Percentiles rank a stretch among this genome's conserved stretches.
Conservation (phyloP, 2,113 vertebrate genomes). For the Tragelaphus buxtoni region DNA sequence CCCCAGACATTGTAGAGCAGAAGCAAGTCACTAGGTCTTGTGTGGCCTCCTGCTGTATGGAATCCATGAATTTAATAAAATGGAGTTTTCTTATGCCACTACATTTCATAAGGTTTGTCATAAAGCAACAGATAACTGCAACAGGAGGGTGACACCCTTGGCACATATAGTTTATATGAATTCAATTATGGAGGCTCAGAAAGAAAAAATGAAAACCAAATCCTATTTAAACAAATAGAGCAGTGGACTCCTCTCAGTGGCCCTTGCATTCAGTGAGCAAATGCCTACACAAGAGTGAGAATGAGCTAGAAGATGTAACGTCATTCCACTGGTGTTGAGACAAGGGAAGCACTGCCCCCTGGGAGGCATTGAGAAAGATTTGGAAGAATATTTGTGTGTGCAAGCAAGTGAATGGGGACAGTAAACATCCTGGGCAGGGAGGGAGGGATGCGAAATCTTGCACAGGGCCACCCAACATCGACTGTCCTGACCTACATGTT, state of each 20-base stretch:
- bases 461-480: not conserved
- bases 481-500: not conserved
- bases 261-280: not conserved
- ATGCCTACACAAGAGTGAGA: not conserved
- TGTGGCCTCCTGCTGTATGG: not conserved
- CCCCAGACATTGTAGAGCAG: no score
- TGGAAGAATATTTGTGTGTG: not conserved
- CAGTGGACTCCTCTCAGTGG: not conserved
- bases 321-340: not conserved
- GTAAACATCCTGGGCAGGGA: not conserved
- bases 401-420: not conserved
- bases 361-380: not conserved
- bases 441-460: not conserved
- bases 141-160: not conserved
- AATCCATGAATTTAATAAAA: not conserved
- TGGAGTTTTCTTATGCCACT: not conserved
- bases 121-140: not conserved
- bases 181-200: not conserved
- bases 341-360: not conserved
- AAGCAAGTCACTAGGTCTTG: not conserved
- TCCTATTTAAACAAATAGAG: not conserved
- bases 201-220: not conserved
- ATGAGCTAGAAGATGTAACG: accelerated
- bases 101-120: not conserved
- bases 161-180: not conserved